Evolutionary conservation across 2,113 vertebrate genomes (phyloP).

Genomic region (Maccullochella peelii): DNA sequence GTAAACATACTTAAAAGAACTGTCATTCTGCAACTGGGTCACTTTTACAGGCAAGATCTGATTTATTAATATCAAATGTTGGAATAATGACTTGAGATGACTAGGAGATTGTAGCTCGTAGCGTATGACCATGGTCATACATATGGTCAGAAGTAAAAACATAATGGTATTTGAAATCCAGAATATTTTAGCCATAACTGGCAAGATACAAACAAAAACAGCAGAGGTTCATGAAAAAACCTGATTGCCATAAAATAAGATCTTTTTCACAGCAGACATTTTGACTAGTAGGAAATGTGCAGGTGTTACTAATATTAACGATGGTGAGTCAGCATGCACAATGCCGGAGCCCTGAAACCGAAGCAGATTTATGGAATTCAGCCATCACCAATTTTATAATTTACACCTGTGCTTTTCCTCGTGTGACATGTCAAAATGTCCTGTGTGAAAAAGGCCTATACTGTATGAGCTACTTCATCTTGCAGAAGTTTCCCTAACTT

Average conservation of each 20-base stretch:
- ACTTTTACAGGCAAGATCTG: neutral
- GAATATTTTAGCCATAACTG: neutral
- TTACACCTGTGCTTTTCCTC: no score
- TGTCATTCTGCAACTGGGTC: neutral
- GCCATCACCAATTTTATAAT: no score
- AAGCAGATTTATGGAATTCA: neutral
- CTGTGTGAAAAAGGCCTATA: neutral
- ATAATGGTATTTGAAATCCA: neutral
- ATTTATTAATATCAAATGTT: neutral
- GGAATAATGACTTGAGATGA: neutral
- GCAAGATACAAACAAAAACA: neutral
- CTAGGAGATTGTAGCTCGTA: neutral
- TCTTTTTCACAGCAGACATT: neutral
- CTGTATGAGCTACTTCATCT: neutral
- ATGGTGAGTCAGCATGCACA: neutral
- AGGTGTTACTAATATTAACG: neutral
- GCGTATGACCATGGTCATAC: neutral
- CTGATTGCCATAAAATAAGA: neutral
- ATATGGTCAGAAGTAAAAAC: neutral
- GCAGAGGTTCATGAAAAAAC: no score
- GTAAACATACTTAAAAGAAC: neutral
- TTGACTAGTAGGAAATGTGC: no score
- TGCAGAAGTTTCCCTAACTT: neutral
- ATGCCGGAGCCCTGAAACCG: neutral
- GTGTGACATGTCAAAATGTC: no score